Evolutionary conservation across 2,113 vertebrate species (phyloP), one percentile per base, ranked within the genome.

Genomic region (Rallus limicola): DNA sequence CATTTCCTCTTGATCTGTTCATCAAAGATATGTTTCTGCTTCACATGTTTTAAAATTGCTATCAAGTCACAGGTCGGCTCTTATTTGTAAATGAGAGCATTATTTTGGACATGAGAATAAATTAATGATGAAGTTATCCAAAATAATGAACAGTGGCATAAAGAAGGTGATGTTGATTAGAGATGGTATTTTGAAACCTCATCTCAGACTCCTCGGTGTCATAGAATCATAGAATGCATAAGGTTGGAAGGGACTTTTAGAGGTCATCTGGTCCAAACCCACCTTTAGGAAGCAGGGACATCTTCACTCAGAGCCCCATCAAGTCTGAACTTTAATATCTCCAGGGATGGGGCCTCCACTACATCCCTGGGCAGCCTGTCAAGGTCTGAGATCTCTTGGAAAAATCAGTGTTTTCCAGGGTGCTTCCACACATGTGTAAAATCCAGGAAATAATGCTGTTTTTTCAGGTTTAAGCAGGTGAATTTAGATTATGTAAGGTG

Each of bases 161-260:
- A 24, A 79, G 42, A 33, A 1, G 0, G 12, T 48, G 59, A 23
- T 0, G 5, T 1, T 34, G 31, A 29, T 52, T 60, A 42, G 70
- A 40, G 58, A 15, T 0, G 3, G 13, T 52, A 13, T 58, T 68
- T 79, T 64, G 67, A 79, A 90, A 18, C 36, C 23, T 34, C 8
- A 15, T 64, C 28, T 64, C 8, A 2, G 19, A 17, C 13, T 29
- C 16, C 23, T 38, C 1, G 2, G 3, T 79, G 44, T 46, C 44
- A 46, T 19, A 18, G 44, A 46, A 18, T 46, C 44, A 9, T 46
- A 46, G 44, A 46, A 46, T 46, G 44, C 18, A 17, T 46, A 46
- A 19, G 44, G 44, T 46, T 46, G 44, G 44, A 46, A 46, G 44
- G 44, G 44, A 46, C 44, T 46, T 46, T 46, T 46, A 46, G 44